Percentiles rank a stretch among this genome's conserved stretches.
Conservation (phyloP, 1,140 invertebrate genomes). For the Calliopsis andreniformis region DNA sequence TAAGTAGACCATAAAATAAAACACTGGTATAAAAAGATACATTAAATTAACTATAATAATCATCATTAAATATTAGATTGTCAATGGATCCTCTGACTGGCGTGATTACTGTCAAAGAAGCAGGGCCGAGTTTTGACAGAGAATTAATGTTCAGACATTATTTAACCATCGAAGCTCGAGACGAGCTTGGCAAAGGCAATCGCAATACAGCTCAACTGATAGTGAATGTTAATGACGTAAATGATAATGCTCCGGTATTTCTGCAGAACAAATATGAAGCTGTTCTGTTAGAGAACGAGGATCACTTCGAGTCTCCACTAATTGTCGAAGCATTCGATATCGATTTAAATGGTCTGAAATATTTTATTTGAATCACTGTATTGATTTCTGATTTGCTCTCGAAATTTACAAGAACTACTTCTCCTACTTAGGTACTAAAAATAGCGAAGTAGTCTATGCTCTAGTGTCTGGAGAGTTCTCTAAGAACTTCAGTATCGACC, state of each 20-base stretch:
- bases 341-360: constrained; percentile 90
- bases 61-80: no score
- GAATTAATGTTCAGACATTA: constrained; percentile 93
- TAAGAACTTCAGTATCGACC: constrained; percentile 91
- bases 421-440: constrained; percentile 91
- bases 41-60: no score
- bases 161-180: constrained; percentile 94
- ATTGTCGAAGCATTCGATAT: constrained; percentile 91
- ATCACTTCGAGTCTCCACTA: constrained; percentile 89
- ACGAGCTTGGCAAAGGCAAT: constrained; percentile 93
- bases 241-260: constrained; percentile 93
- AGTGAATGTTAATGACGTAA: constrained; percentile 93
- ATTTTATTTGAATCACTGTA: no score
- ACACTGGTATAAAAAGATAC: constrained; percentile 17
- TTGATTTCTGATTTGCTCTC: no score
- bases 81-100: constrained; percentile 91
- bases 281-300: constrained; percentile 90
- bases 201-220: constrained; percentile 93
- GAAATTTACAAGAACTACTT: no score
- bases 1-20: constrained; percentile 81
- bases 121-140: constrained; percentile 91
- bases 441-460: constrained; percentile 92
- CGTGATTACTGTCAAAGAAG: constrained; percentile 89
- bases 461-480: constrained; percentile 88
- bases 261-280: constrained; percentile 92